Conservation (phyloP, 2,888 invertebrate genomes). For the Troilus luridus region DNA sequence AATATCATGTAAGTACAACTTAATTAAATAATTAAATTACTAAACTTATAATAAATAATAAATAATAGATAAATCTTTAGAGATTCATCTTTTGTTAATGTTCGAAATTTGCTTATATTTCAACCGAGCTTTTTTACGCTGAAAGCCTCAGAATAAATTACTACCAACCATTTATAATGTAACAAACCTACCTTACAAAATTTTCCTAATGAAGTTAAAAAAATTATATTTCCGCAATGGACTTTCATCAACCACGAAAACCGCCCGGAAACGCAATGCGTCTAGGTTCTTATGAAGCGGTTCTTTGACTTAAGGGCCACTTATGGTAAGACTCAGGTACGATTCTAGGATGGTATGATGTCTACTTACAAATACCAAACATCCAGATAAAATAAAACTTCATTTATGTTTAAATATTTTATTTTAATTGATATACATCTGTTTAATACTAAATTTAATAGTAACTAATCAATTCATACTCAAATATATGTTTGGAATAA, state of each 20-base stretch:
- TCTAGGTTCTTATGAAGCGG: neutral
- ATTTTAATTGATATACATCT: no score
- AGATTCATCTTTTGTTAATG: neutral
- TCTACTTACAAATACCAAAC: no score
- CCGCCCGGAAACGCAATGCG: neutral
- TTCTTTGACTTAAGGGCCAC: neutral
- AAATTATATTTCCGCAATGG: neutral
- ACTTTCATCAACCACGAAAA: neutral
- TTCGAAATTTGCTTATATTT: neutral
- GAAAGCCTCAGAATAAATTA: neutral
- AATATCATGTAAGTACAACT: no score
- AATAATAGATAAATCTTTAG: no score
- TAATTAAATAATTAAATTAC: no score
- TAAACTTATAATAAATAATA: no score
- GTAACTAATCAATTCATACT: no score
- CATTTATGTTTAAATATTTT: no score
- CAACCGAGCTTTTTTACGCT: neutral
- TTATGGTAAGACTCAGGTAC: neutral
- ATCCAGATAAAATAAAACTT: no score
- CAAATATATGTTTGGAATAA: no score
- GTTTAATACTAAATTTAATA: no score
- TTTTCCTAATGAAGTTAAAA: neutral
- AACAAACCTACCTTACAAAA: neutral
- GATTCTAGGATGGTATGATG: no score
- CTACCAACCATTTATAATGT: neutral